These are phyloP conservation scores for Sebastes steindachneri DNA, from an alignment of 2,797 vertebrate genomes.

Conservation along the genomic window DNA sequence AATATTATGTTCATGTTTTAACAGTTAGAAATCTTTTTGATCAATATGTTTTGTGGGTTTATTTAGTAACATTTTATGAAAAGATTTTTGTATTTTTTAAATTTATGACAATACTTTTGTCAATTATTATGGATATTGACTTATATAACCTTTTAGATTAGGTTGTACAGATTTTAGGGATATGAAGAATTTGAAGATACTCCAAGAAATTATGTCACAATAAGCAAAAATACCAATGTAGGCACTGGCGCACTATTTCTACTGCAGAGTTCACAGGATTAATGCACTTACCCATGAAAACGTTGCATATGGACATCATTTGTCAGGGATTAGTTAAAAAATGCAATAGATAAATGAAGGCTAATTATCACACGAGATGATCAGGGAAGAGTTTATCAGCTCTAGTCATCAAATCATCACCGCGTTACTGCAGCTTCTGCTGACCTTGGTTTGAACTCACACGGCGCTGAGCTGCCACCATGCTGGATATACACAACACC, in stretches of 20 bases:
- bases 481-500: neutral
- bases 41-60: fast-evolving
- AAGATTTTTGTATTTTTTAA: too few relatives aligned
- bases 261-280: fast-evolving
- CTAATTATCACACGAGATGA: neutral
- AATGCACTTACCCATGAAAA: neutral
- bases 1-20: too few relatives aligned
- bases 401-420: neutral
- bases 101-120: too few relatives aligned
- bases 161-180: too few relatives aligned
- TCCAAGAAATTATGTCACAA: fast-evolving
- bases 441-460: conserved; percentile 47
- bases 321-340: neutral
- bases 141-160: too few relatives aligned
- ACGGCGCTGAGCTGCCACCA: conserved; percentile 13
- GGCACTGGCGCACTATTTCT: too few relatives aligned
- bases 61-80: too few relatives aligned
- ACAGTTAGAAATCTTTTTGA: too few relatives aligned
- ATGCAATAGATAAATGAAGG: neutral
- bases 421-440: neutral
- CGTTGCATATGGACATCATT: neutral
- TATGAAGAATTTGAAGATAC: too few relatives aligned
- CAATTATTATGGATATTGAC: too few relatives aligned
- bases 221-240: fast-evolving
- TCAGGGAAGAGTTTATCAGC: neutral